Evolutionary conservation across 1,140 invertebrate genomes (phyloP).

Genomic region (Nomia melanderi): DNA sequence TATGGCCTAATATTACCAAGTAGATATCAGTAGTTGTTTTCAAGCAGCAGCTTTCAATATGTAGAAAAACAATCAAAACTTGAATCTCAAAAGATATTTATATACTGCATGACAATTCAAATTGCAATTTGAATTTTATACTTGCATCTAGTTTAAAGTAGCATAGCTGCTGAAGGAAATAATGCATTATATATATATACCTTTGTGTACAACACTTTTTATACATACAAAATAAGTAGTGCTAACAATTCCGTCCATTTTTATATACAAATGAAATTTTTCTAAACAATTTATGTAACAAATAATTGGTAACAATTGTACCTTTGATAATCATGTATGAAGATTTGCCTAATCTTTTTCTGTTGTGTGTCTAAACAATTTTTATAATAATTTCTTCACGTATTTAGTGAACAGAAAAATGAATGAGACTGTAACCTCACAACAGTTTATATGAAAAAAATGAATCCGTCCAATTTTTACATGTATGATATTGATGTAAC

Average conservation of each 20-base stretch:
- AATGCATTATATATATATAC: not conserved
- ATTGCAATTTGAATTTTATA: not conserved
- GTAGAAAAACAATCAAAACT: constrained; percentile 15
- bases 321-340: too few relatives aligned
- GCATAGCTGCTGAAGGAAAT: not conserved
- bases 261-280: constrained; percentile 38
- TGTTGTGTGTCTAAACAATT: not conserved
- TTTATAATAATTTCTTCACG: too few relatives aligned
- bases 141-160: constrained; percentile 7
- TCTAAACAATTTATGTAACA: not conserved
- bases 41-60: not conserved
- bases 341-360: not conserved
- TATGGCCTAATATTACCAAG: constrained; percentile 60
- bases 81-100: not conserved
- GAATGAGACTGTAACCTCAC: too few relatives aligned
- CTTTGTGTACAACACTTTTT: constrained; percentile 38
- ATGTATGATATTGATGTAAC: not conserved
- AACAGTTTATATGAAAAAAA: too few relatives aligned
- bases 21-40: constrained; percentile 20
- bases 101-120: not conserved
- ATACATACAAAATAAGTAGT: not conserved
- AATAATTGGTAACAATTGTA: not conserved
- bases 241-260: constrained; percentile 56
- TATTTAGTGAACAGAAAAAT: too few relatives aligned
- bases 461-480: constrained; percentile 16